Base-by-base conservation (phyloP, 2,797 vertebrate genomes). In the Ispidina picta region DNA sequence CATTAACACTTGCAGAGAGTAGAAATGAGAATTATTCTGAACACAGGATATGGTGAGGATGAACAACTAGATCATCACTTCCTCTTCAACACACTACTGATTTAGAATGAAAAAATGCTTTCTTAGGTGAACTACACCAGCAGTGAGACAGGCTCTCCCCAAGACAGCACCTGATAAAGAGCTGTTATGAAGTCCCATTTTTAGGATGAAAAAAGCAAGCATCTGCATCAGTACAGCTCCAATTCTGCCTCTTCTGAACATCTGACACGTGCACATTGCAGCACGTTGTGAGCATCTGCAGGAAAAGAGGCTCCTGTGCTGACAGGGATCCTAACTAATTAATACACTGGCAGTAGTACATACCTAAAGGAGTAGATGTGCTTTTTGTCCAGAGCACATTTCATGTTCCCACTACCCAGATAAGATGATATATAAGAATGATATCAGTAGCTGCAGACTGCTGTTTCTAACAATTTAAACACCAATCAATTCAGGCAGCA, bases 11-110 rank as follows among this genome's bases (percentile, higher is more conserved):
- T 91, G 86, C 75, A 97, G 95, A 96, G 96, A 97, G 95, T 90
- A 96, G 96, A 97, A 97, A 96, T 90, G 94, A 97, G 97, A 97
- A 97, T 96, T 91, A 93, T 96, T 97, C 94, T 95, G 94, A 95
- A 96, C 70, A 97, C 96, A 97, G 97, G 97, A 97, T 97, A 97
- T 89, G 92, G 89, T 94, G 89, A 95, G 68, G 83, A 87, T 93
- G 82, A 86, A 94, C 31, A 94, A 88, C 78, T 48, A 95, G 81
- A 84, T 95, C 95, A 95, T 94, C 72, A 5, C 81, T 97, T 97
- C 95, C 97, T 97, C 92, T 95, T 89, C 55, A 90, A 79, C 25
- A 72, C 0, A 5, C 80, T 76, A 95, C 82, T 78, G 91, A 95
- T 89, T 92, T 77, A 88, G 54, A 90, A 86, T 75, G 76, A 92